Evolutionary conservation across 2,797 vertebrate genomes (phyloP).

Genomic region (Momotus momota): DNA sequence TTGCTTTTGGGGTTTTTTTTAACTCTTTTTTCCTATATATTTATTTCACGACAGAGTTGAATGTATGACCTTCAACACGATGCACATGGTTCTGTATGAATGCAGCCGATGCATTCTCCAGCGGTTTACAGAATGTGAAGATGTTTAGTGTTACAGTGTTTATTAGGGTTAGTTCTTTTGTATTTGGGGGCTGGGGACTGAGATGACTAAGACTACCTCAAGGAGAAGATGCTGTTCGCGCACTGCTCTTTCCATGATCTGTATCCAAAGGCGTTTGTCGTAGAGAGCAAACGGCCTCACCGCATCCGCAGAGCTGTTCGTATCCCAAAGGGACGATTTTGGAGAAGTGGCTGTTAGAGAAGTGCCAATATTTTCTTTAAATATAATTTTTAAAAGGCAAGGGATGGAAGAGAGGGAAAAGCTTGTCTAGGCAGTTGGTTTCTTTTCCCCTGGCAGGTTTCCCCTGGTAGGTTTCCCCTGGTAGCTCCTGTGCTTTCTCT

Average conservation of each 20-base stretch:
- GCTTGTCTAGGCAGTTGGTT: background rate
- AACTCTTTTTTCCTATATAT: conserved; percentile 92
- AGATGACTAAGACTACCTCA: conserved; percentile 96
- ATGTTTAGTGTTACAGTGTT: conserved; percentile 94
- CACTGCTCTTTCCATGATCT: conserved; percentile 75
- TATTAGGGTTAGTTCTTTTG: conserved; percentile 90
- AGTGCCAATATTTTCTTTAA: conserved; percentile 54
- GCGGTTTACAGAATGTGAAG: conserved; percentile 96
- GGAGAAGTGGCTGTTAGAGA: conserved; percentile 28
- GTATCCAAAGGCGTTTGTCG: conserved; percentile 62
- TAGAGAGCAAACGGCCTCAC: conserved; percentile 66
- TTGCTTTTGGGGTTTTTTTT: conserved; percentile 67
- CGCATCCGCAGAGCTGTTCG: conserved; percentile 28
- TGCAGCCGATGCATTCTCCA: conserved; percentile 93
- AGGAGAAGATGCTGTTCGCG: conserved; percentile 85
- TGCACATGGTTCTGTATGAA: conserved; percentile 95
- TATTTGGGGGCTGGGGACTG: conserved; percentile 83
- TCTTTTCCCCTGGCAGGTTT: background rate
- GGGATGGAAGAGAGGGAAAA: background rate
- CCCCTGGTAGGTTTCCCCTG: background rate
- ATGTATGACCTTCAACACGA: conserved; percentile 99
- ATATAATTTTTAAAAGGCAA: background rate
- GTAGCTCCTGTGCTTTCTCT: background rate
- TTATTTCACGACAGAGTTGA: conserved; percentile 99
- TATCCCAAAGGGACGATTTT: background rate